phyloP scores from a whole-genome alignment of 2,888 invertebrate genomes.

The Apodemia zela region DNA sequence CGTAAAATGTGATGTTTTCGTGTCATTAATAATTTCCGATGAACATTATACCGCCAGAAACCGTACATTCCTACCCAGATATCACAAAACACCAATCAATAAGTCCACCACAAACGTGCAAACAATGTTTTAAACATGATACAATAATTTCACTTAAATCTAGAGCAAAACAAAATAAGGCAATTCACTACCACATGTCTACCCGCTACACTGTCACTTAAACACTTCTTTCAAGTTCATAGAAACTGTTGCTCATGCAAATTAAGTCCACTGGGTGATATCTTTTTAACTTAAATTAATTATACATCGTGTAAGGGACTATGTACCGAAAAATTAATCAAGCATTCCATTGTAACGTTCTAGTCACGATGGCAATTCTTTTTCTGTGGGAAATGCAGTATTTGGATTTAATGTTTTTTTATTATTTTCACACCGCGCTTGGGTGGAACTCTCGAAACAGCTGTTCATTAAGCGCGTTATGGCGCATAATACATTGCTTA shows the following conservation, averaged over 20 bases:
- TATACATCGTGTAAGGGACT: background rate
- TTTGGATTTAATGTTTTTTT: too few species aligned
- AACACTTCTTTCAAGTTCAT: slow-evolving; percentile 30
- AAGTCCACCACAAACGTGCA: slow-evolving; percentile 5
- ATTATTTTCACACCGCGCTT: too few species aligned
- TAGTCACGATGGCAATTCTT: too few species aligned
- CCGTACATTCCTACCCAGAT: background rate
- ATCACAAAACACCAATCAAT: slow-evolving; percentile 5
- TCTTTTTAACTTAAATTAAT: background rate
- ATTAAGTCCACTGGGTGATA: slow-evolving; percentile 29
- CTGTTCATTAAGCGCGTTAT: too few species aligned
- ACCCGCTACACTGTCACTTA: slow-evolving; percentile 44
- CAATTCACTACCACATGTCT: slow-evolving; percentile 61
- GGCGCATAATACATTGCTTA: too few species aligned
- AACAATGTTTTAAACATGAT: slow-evolving; percentile 47
- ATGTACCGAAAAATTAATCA: too few species aligned
- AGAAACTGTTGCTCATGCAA: slow-evolving; percentile 32
- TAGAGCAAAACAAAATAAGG: slow-evolving; percentile 77
- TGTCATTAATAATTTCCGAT: too few species aligned
- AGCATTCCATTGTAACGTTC: too few species aligned
- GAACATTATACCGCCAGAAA: background rate
- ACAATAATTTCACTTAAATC: slow-evolving; percentile 63
- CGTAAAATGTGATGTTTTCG: too few species aligned
- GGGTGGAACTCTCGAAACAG: too few species aligned
- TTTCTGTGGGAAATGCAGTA: too few species aligned